Conservation (phyloP, 2,113 vertebrate species). For the Tenrec ecaudatus region DNA sequence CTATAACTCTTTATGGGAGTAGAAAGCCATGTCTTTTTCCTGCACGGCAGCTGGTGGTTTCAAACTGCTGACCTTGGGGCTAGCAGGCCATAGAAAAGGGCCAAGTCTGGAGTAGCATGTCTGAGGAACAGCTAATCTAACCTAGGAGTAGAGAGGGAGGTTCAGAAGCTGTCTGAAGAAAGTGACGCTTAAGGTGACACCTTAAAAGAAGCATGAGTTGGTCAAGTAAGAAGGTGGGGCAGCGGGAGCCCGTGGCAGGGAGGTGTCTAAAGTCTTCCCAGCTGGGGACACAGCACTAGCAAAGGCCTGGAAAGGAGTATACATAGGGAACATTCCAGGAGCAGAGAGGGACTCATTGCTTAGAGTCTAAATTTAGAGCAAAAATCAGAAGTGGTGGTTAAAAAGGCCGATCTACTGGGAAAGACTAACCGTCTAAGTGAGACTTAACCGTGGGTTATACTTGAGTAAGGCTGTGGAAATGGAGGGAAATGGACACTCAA, state of each 20-base stretch:
- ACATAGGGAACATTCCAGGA: constrained; percentile 3
- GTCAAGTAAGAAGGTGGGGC: neutral
- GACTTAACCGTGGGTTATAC: neutral
- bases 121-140: neutral
- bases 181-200: neutral
- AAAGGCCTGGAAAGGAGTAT: neutral
- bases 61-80: no score
- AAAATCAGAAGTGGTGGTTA: neutral
- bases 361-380: neutral
- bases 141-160: neutral
- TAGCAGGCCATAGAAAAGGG: neutral
- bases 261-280: neutral
- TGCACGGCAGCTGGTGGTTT: no score
- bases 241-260: neutral
- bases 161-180: constrained; percentile 36
- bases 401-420: neutral
- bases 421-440: neutral
- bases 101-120: neutral
- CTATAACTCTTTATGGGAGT: no score
- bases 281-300: neutral
- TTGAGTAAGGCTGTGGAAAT: neutral
- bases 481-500: neutral
- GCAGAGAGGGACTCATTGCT: neutral
- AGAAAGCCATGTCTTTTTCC: no score
- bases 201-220: neutral